Base-by-base conservation (phyloP, 2,888 invertebrate genomes). In the Caenorhabditis becei region DNA sequence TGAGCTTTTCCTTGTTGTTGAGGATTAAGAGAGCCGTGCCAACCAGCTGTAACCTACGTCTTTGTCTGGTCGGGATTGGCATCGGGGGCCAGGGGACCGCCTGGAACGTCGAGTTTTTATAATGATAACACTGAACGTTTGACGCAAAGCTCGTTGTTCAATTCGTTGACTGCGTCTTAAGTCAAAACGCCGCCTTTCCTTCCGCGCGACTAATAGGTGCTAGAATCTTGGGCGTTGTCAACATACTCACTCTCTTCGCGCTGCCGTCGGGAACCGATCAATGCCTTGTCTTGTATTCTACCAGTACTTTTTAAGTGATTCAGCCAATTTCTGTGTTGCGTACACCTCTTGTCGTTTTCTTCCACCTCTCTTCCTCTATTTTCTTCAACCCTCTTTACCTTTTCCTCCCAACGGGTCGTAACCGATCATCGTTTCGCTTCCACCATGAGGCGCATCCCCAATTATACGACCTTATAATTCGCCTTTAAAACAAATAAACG, bases 401-500 rank as follows among this genome's bases (percentile, higher is more conserved):
- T 63, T 62, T 53, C 51, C 56, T 63, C 63, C 63, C 63, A 74
- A 59, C 66, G 66, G 32, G 65, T 74, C 74, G 74, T 74, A 74
- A 74, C 74, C 74, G 74, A 74, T 74, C 65, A 74, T 74, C 74
- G 74, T 74, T 74, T 74, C 74, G 74, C 66, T 74, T 59, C 37
- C 20, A 44, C 32, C 56, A 26, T 47, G 5, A 69, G 74, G 66
- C 77, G 77, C 77, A 77, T 65, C 69, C 56, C 51, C 69, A 77
- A 70, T 77, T 77, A 77, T 77, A 77, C 70, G 70, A 65, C 70
- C 70, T 70, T 70, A 77, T 70, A 77, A 77, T 70, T 77, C 63
- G 54, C 35, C 75, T 67, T 51, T 67, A 79, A 79, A 79, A 79
- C 78, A 79, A 79, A 79, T 79, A 79, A 79, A 79, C 78, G 66